phyloP scores from a whole-genome alignment of 2,797 vertebrate species.

The Lates japonicus region DNA sequence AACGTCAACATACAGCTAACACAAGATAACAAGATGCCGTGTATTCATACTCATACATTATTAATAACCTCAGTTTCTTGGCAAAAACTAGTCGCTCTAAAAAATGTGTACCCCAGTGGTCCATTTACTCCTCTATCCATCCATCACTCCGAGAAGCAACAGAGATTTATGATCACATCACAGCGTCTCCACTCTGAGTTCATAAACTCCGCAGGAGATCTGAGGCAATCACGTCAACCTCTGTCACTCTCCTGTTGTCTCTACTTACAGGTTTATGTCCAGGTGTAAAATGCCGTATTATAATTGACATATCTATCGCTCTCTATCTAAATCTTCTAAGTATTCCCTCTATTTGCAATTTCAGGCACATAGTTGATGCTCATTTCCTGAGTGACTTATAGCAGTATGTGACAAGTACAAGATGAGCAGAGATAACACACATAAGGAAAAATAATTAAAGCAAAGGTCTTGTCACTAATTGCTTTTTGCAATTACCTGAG shows the following conservation, averaged over 20 bases:
- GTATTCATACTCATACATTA: slow-evolving; percentile 32
- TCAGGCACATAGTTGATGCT: background rate
- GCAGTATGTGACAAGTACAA: background rate
- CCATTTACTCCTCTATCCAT: slow-evolving; percentile 36
- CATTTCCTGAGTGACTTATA: background rate
- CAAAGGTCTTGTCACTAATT: background rate
- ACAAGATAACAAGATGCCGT: slow-evolving; percentile 40
- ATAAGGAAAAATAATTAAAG: background rate
- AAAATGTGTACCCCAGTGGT: slow-evolving; percentile 4
- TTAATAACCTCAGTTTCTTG: slow-evolving; percentile 30
- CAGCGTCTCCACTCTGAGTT: slow-evolving; percentile 60
- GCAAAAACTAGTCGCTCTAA: slow-evolving; percentile 22
- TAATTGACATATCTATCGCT: slow-evolving; percentile 34
- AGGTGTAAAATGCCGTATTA: slow-evolving; percentile 47
- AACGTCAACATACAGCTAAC: slow-evolving; percentile 16
- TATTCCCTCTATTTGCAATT: slow-evolving; percentile 34
- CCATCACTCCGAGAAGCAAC: slow-evolving; percentile 49
- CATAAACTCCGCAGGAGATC: slow-evolving; percentile 57
- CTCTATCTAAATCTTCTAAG: background rate
- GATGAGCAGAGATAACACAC: background rate
- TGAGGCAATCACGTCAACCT: slow-evolving; percentile 55
- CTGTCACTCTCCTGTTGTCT: slow-evolving; percentile 57
- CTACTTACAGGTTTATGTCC: slow-evolving; percentile 57
- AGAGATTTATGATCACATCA: slow-evolving; percentile 60
- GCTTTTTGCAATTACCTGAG: background rate